Conservation (phyloP, 2,113 vertebrate genomes). For the Cygnus atratus region DNA sequence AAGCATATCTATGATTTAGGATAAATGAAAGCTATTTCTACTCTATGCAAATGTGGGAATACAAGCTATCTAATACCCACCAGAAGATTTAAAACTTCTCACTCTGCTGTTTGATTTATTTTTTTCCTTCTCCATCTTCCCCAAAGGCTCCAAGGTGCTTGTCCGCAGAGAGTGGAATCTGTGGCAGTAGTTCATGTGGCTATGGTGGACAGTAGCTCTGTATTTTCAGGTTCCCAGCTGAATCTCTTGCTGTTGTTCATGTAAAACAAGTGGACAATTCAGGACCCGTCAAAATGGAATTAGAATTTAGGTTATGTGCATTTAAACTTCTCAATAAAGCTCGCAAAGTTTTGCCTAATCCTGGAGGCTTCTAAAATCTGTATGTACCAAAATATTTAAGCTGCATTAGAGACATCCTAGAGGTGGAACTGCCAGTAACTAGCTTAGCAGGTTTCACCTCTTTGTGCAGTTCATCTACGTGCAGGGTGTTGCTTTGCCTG, state of each 20-base stretch:
- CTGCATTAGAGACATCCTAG: not conserved
- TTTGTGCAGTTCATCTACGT: accelerated
- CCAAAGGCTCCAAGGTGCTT: not conserved
- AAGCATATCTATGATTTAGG: not conserved
- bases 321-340: not conserved
- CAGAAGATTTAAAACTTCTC: not conserved
- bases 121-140: accelerated
- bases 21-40: not conserved
- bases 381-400: not conserved
- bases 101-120: not conserved
- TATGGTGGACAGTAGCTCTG: not conserved
- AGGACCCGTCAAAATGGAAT: not conserved
- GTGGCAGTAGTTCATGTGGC: not conserved
- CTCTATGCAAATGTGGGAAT: not conserved
- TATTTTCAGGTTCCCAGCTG: not conserved
- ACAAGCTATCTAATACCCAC: not conserved
- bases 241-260: not conserved
- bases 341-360: not conserved
- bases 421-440: not conserved
- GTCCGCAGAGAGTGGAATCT: not conserved
- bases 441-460: not conserved
- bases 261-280: not conserved
- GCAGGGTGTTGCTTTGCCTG: not conserved
- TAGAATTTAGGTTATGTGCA: not conserved
- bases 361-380: not conserved